These are phyloP conservation scores for Tenthredo distinguenda DNA, from an alignment of 2,888 invertebrate genomes.

Conservation along the genomic window DNA sequence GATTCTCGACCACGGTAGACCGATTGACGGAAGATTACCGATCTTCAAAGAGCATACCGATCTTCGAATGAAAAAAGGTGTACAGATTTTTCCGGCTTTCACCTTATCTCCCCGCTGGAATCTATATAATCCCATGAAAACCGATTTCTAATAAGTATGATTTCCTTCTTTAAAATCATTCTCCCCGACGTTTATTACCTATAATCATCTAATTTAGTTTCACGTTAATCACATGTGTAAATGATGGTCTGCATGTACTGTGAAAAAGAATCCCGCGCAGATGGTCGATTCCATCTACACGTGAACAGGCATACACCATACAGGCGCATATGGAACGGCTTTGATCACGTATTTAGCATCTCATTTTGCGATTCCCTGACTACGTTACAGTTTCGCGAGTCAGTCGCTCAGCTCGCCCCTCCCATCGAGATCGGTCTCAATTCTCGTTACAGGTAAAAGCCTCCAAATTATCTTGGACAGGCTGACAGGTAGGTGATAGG, in stretches of 20 bases:
- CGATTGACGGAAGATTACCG: not conserved
- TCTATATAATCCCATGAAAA: not conserved
- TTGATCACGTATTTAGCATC: slow-evolving; percentile 27
- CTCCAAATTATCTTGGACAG: slow-evolving; percentile 33
- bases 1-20: not conserved
- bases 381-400: slow-evolving; percentile 22
- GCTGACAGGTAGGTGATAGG: slow-evolving; percentile 31
- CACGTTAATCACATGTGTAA: not conserved
- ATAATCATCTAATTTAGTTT: slow-evolving; percentile 7
- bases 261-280: not conserved
- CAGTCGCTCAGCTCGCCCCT: not conserved
- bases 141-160: slow-evolving; percentile 32
- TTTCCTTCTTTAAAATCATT: not conserved
- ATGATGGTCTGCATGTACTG: not conserved
- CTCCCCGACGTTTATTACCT: not conserved
- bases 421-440: slow-evolving; percentile 27
- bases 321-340: not conserved
- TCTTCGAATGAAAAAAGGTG: not conserved
- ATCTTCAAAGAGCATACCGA: not conserved
- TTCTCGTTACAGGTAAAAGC: slow-evolving; percentile 36
- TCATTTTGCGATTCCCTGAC: slow-evolving; percentile 17
- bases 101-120: not conserved
- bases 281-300: not conserved
- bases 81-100: not conserved
- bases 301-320: not conserved